Base-by-base conservation (phyloP, 2,888 invertebrate genomes). In the Tetragonula carbonaria region DNA sequence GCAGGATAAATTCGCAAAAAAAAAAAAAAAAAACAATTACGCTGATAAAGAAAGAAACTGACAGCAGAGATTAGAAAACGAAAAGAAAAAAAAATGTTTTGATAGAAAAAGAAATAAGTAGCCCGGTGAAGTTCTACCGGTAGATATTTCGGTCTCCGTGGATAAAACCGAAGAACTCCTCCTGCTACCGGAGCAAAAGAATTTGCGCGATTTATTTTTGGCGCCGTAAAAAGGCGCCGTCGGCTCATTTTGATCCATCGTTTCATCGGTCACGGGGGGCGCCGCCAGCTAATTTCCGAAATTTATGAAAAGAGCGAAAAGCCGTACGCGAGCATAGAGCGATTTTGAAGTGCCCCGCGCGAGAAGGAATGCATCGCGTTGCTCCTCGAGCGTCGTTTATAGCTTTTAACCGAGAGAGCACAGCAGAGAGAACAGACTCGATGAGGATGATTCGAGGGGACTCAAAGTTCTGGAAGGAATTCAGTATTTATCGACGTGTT, bases 171-270 rank as follows among this genome's bases (percentile, higher is more conserved):
- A 28, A 45, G 72, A 18, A 8, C 67, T 57, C 28, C 8, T 16
- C 23, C 23, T 23, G 71, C 73, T 74, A 57, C 45, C 63, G 67
- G 57, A 73, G 62, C 83, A 51, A 84, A 86, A 87, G 87, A 89
- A 90, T 88, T 88, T 53, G 82, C 84, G 71, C 73, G 74, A 86
- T 45, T 88, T 88, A 90, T 90, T 90, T 87, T 80, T 78, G 82
- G 78, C 83, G 11, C 4, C n/a, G 74, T 73, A 79, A 84, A 78
- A 75, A 80, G 73, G 65, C 82, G 71, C 80, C 74, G 73, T 63
- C 66, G 8, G 38, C 38, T 78, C 63, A 4, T 75, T 84, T 76
- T 63, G 18, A 74, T 78, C 72, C 55, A 33, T 50, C 55, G 51
- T 1, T 38, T 55, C 63, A 65, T 63, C 38, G 38, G 74, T 72